Base-by-base conservation (phyloP, 2,797 vertebrate species). In the Cheirogaleus major region DNA sequence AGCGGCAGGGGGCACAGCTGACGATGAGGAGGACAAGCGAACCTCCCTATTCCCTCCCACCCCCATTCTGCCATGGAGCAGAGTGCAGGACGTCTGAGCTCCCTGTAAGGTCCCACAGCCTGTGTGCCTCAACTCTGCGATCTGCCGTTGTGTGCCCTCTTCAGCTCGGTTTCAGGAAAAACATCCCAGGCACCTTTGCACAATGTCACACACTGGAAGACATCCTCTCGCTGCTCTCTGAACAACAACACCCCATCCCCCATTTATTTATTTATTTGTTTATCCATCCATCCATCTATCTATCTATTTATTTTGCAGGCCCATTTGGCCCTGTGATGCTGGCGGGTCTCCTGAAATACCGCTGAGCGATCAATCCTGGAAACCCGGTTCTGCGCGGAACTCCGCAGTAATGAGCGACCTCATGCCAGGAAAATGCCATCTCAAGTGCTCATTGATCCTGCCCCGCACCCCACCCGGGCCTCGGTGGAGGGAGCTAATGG, bases 401-500 rank as follows among this genome's bases (percentile, higher is more conserved):
- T 69, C 95, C 15, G 4, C 52, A 80, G 95, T 96, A 98, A 98
- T 41, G 84, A 97, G 96, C 48, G 48, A 59, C 90, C 79, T 55
- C 88, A 82, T 38, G 93, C 96, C 90, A 97, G 92, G 96, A 94
- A 98, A 98, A 96, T 2, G 38, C 91, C 97, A 97, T 91, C 84
- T 95, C 94, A 86, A 59, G 0, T 38, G 69, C 89, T 85, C 85
- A 45, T 55, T n/a, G 92, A 97, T 95, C 88, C 35, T 12, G 27
- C 85, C 35, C 76, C 18, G 20, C 35, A 30, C 18, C 63, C 45
- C 45, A 43, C 32, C 95, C 67, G 41, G 57, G 73, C 82, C 55
- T 84, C 59, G 17, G 69, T 14, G 2, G 57, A 93, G 76, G 97
- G 95, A 95, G 79, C 93, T 85, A 96, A 98, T 93, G 85, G 78